Percentiles rank a stretch among this genome's conserved stretches.
Conservation (phyloP, 2,113 vertebrate species). For the Microtus oregoni region DNA sequence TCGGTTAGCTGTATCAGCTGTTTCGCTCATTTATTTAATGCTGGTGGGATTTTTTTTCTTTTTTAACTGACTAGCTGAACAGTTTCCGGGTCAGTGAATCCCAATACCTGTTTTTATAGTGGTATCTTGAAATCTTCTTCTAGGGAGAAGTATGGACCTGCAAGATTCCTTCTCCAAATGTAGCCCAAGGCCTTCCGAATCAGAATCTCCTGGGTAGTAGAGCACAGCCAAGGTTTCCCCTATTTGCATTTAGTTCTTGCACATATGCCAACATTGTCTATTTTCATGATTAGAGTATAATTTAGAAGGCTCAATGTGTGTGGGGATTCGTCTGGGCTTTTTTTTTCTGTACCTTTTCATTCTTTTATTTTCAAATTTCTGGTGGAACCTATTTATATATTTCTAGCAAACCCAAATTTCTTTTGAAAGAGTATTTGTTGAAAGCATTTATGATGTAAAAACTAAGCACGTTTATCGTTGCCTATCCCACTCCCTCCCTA, state of each 20-base stretch:
- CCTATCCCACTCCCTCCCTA: rapidly evolving
- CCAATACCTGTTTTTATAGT: rapidly evolving
- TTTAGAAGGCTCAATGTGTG: not conserved
- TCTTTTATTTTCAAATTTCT: not conserved
- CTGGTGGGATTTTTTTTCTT: not conserved
- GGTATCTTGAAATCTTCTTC: not conserved
- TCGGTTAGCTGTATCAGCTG: slow-evolving; percentile 67
- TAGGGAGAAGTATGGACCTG: not conserved
- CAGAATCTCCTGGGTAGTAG: not conserved
- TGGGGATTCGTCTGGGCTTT: not conserved
- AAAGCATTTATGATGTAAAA: not conserved
- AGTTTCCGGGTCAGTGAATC: rapidly evolving
- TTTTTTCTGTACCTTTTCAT: not conserved
- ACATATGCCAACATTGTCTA: not conserved
- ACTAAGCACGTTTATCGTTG: not conserved
- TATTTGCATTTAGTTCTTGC: not conserved
- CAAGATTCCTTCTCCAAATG: rapidly evolving
- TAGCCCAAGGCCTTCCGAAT: not conserved
- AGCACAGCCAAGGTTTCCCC: not conserved
- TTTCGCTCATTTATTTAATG: slow-evolving; percentile 71
- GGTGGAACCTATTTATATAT: not conserved
- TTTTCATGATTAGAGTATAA: not conserved
- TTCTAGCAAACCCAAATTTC: not conserved
- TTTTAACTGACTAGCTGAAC: not conserved
- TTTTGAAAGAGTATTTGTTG: not conserved